Evolutionary conservation across 2,888 invertebrate species (phyloP).

Genomic region (Trachelus troglodyta): DNA sequence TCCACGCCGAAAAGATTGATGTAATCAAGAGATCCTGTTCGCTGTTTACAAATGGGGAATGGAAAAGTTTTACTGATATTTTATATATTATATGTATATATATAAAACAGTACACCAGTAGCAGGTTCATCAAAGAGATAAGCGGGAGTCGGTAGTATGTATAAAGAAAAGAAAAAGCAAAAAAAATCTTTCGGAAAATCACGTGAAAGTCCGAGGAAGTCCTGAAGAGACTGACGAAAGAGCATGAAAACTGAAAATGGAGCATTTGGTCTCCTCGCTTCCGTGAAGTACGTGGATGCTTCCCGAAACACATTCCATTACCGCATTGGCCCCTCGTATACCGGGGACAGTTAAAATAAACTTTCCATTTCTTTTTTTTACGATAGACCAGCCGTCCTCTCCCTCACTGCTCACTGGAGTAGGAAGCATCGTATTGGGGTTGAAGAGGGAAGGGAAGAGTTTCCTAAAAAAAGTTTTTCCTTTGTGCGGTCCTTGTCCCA

Average conservation of each 20-base stretch:
- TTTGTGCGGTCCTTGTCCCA: conserved; percentile 36
- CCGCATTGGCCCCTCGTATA: background rate
- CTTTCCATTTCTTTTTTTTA: background rate
- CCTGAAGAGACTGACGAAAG: background rate
- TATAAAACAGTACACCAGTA: background rate
- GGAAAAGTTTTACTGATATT: background rate
- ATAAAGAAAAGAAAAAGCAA: background rate
- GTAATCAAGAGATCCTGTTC: background rate
- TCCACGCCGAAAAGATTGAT: background rate
- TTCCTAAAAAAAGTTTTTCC: conserved; percentile 41
- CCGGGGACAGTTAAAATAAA: background rate
- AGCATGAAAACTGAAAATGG: conserved; percentile 1
- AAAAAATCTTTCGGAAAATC: background rate
- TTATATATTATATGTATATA: background rate
- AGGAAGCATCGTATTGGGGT: background rate
- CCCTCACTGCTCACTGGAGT: background rate
- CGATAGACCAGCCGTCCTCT: conserved; percentile 3
- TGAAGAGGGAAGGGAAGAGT: background rate
- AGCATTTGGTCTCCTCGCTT: conserved; percentile 3
- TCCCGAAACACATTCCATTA: conserved; percentile 40
- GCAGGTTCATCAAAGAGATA: too few species aligned
- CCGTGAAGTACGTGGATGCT: conserved; percentile 35
- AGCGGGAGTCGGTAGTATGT: background rate
- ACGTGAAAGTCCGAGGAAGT: background rate
- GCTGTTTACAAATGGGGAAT: background rate